Conservation (phyloP, 2,888 invertebrate species). For the Heliconius cydno region DNA sequence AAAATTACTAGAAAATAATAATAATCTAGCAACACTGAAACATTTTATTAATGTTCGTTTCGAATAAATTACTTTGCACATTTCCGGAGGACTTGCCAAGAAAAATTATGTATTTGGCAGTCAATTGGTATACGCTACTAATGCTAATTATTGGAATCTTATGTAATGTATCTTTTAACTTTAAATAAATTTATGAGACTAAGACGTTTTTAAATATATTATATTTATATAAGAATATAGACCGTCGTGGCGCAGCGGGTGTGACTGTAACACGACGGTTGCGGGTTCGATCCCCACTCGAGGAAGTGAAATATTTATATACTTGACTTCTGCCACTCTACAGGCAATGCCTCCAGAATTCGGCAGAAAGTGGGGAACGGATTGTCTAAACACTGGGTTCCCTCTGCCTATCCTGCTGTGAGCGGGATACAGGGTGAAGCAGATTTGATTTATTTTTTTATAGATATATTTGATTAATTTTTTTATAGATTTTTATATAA, state of each 20-base stretch:
- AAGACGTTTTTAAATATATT: not conserved
- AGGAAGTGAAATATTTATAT: not conserved
- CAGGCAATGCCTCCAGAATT: too few species aligned
- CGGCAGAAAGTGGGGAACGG: too few species aligned
- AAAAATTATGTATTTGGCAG: slow-evolving; percentile 45
- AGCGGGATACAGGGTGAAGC: too few species aligned
- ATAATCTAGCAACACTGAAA: slow-evolving; percentile 13
- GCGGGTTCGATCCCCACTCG: not conserved
- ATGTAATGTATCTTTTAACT: slow-evolving; percentile 1
- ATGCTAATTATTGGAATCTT: slow-evolving; percentile 15
- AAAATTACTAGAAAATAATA: not conserved
- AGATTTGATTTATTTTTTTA: too few species aligned
- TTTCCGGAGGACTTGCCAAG: slow-evolving; percentile 43
- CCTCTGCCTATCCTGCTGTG: too few species aligned
- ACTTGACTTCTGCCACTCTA: not conserved
- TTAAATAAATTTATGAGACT: not conserved
- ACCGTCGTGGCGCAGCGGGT: too few species aligned
- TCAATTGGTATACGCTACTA: slow-evolving; percentile 30
- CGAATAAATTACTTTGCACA: slow-evolving; percentile 17
- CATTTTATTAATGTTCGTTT: slow-evolving; percentile 6
- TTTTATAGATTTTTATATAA: too few species aligned
- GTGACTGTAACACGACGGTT: not conserved
- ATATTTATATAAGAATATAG: too few species aligned
- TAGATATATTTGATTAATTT: too few species aligned
- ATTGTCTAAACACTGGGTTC: too few species aligned